These are phyloP conservation scores for Oenanthe oenanthe DNA, from an alignment of 2,113 vertebrate species.

Conservation along the genomic window DNA sequence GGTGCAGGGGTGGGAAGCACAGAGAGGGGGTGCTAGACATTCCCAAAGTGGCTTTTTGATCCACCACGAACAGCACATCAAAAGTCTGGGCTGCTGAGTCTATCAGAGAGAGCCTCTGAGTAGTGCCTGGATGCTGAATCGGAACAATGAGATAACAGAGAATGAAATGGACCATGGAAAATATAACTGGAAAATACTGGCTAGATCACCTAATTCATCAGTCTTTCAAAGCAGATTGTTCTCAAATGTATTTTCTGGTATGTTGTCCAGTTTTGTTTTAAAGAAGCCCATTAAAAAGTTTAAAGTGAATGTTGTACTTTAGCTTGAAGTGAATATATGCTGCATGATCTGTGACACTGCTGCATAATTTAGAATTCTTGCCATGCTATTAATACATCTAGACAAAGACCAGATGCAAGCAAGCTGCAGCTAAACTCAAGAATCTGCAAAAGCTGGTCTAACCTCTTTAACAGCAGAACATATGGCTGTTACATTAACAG, in stretches of 20 bases:
- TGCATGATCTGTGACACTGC: conserved; percentile 40
- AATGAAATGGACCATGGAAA: not conserved
- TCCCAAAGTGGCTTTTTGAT: not conserved
- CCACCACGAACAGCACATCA: not conserved
- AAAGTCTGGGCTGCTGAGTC: not conserved
- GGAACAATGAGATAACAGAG: conserved; percentile 54
- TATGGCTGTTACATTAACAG: conserved; percentile 57
- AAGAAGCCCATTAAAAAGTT: conserved; percentile 36
- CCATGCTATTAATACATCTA: conserved; percentile 67
- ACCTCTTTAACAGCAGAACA: conserved; percentile 51
- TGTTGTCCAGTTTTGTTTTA: conserved; percentile 27
- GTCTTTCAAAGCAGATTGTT: conserved; percentile 10
- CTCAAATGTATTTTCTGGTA: conserved; percentile 50
- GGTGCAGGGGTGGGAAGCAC: not conserved
- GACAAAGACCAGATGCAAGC: conserved; percentile 66
- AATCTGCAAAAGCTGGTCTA: conserved; percentile 58
- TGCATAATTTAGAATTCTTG: conserved; percentile 53
- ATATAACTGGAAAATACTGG: not conserved
- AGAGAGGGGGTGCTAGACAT: not conserved
- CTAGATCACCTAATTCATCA: conserved; percentile 45
- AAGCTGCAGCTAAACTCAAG: conserved; percentile 54
- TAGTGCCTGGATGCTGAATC: conserved; percentile 1
- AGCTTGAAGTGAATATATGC: not conserved
- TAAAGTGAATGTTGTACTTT: conserved; percentile 19
- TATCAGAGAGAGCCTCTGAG: not conserved